phyloP scores from a whole-genome alignment of 2,888 invertebrate genomes.

The Hymenopus coronatus region DNA sequence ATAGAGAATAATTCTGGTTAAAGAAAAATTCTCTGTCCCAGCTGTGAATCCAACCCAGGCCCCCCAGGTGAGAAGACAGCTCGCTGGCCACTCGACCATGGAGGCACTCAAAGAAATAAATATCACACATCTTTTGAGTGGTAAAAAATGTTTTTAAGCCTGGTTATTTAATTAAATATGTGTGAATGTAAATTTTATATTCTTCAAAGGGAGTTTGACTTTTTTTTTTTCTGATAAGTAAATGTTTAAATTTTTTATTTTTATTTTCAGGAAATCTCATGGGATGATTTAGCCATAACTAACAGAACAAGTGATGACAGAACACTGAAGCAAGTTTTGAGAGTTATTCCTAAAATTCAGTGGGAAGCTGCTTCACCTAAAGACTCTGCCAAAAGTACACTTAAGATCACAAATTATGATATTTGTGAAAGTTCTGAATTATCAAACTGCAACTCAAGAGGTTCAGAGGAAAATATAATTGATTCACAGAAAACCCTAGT shows the following conservation, averaged over 20 bases:
- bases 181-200: too few species aligned
- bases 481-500: background rate
- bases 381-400: background rate
- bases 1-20: too few species aligned
- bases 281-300: background rate
- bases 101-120: too few species aligned
- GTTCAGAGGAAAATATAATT: background rate
- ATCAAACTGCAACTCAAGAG: background rate
- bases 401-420: background rate
- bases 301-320: background rate
- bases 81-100: too few species aligned
- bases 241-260: background rate
- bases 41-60: too few species aligned
- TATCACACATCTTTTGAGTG: too few species aligned
- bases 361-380: background rate
- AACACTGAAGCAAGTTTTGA: slow-evolving; percentile 6
- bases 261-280: slow-evolving; percentile 6
- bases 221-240: too few species aligned
- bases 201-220: too few species aligned
- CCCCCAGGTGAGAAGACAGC: too few species aligned
- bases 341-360: background rate
- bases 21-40: too few species aligned
- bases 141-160: too few species aligned
- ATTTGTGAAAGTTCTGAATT: background rate
- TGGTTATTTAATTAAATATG: too few species aligned